Evolutionary conservation across 1,140 invertebrate species (phyloP).

Genomic region (Colletes latitarsis): DNA sequence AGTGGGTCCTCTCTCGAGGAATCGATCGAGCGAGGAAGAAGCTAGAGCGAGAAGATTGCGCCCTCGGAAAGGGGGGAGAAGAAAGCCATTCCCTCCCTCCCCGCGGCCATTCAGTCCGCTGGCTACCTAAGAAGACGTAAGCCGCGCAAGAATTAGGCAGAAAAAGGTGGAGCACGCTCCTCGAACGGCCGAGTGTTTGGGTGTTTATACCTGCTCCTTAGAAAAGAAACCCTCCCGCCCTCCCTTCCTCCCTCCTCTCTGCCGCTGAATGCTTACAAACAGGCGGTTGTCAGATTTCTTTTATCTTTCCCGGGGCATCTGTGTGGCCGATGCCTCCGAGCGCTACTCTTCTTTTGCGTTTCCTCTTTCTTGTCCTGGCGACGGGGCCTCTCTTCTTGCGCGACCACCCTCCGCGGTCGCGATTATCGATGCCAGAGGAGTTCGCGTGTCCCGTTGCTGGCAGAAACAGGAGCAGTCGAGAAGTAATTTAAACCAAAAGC

Average conservation of each 20-base stretch:
- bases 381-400: constrained; percentile 3
- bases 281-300: constrained; percentile 80
- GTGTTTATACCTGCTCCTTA: constrained; percentile 75
- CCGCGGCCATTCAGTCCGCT: constrained; percentile 36
- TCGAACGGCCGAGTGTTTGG: constrained; percentile 60
- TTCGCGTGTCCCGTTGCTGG: neutral
- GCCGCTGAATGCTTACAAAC: constrained; percentile 75
- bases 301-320: constrained; percentile 78
- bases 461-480: neutral
- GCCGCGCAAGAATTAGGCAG: constrained; percentile 67
- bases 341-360: constrained; percentile 40
- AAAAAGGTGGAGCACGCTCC: constrained; percentile 63
- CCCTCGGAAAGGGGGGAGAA: constrained; percentile 32
- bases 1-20: constrained; percentile 46
- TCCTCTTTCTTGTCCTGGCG: constrained; percentile 42
- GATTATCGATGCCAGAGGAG: constrained; percentile 3
- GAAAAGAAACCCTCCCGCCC: constrained; percentile 32
- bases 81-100: constrained; percentile 4
- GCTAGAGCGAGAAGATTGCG: constrained; percentile 43
- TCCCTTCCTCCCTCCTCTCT: neutral
- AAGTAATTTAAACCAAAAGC: neutral
- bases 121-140: constrained; percentile 52
- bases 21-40: constrained; percentile 61
- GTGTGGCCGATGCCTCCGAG: constrained; percentile 66
- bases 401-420: neutral